These are phyloP conservation scores for Megalurothrips usitatus DNA, from an alignment of 2,888 invertebrate species.

Conservation along the genomic window DNA sequence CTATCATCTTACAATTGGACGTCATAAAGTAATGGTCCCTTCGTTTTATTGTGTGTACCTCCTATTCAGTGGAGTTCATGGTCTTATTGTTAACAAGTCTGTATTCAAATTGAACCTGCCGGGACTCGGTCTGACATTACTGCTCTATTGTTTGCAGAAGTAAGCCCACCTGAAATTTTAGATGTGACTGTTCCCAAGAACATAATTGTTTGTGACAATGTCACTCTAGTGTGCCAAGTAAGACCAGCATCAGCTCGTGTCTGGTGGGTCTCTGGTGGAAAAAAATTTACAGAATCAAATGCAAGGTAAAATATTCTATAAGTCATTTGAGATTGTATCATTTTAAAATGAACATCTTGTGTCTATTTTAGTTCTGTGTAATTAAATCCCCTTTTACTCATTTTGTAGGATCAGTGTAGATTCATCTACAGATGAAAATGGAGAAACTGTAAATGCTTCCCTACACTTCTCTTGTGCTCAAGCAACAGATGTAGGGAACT, in stretches of 20 bases:
- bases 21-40: too few relatives aligned
- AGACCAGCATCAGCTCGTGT: constrained; percentile 29
- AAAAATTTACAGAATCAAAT: constrained; percentile 51
- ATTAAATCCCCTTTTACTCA: neutral
- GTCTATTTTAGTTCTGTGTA: too few relatives aligned
- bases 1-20: neutral
- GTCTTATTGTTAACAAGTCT: neutral
- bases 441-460: constrained; percentile 29
- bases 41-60: too few relatives aligned
- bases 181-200: constrained; percentile 29
- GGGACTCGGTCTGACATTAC: neutral
- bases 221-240: constrained; percentile 33
- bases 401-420: constrained; percentile 30
- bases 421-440: constrained; percentile 34
- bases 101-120: too few relatives aligned
- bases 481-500: constrained; percentile 54
- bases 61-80: too few relatives aligned
- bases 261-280: constrained; percentile 57
- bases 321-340: constrained; percentile 11
- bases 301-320: constrained; percentile 47
- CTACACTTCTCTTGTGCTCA: constrained; percentile 37
- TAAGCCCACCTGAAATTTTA: constrained; percentile 31
- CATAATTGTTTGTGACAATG: constrained; percentile 32
- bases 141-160: neutral
- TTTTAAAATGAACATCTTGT: neutral